Conservation (phyloP, 2,888 invertebrate genomes). For the Rhogogaster chlorosoma region DNA sequence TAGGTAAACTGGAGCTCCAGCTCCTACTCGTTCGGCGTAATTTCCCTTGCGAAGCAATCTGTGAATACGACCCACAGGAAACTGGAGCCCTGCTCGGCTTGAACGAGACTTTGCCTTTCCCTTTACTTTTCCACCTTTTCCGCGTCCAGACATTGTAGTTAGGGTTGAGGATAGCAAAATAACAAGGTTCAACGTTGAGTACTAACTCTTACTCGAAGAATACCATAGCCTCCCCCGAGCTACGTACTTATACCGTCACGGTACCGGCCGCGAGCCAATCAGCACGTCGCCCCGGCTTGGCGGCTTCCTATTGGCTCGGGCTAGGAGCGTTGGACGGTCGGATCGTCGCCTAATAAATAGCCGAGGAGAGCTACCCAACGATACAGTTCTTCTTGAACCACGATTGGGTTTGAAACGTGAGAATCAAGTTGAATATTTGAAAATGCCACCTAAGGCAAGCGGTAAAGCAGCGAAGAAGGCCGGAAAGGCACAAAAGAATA, state of each 20-base stretch:
- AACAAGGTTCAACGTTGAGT: neutral
- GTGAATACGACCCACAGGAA: slow-evolving; percentile 79
- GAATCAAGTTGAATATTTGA: neutral
- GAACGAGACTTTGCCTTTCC: slow-evolving; percentile 68
- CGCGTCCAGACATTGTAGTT: slow-evolving; percentile 37
- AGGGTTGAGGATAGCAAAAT: neutral
- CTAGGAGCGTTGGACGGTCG: neutral
- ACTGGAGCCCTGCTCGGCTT: slow-evolving; percentile 77
- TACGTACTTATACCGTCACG: neutral
- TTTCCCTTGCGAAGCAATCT: slow-evolving; percentile 80
- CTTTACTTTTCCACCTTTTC: slow-evolving; percentile 47
- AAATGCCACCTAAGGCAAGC: slow-evolving; percentile 74
- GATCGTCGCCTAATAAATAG: neutral
- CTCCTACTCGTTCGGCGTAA: slow-evolving; percentile 79
- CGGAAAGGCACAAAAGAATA: slow-evolving; percentile 76
- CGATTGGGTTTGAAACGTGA: neutral
- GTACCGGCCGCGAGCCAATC: slow-evolving; percentile 7
- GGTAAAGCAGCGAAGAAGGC: slow-evolving; percentile 79
- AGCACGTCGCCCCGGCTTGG: neutral
- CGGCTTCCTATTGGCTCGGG: slow-evolving; percentile 12
- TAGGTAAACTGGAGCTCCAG: slow-evolving; percentile 78
- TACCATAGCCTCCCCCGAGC: neutral
- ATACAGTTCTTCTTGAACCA: slow-evolving; percentile 4
- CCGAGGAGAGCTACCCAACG: neutral
- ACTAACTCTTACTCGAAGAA: neutral